These are phyloP conservation scores for Colossoma macropomum DNA, from an alignment of 2,113 vertebrate genomes.

Conservation along the genomic window DNA sequence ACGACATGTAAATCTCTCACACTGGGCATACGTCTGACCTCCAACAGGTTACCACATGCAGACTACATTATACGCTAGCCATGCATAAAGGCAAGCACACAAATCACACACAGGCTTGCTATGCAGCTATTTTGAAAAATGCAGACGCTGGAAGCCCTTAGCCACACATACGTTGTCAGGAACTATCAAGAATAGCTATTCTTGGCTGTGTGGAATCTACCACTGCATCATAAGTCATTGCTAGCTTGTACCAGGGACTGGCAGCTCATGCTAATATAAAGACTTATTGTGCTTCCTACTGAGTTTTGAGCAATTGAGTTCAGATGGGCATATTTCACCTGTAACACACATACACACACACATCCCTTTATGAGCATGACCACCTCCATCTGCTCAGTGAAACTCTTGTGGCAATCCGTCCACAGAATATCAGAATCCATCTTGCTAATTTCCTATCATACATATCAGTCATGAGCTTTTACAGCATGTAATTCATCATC, in stretches of 20 bases:
- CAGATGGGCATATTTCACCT: constrained; percentile 10
- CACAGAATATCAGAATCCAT: neutral
- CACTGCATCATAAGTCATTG: constrained; percentile 12
- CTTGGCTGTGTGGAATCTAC: constrained; percentile 13
- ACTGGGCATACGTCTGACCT: constrained; percentile 7
- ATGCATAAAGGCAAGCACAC: constrained; percentile 26
- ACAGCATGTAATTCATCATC: neutral
- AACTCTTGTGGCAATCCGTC: neutral
- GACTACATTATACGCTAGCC: constrained; percentile 16
- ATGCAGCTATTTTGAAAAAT: constrained; percentile 31
- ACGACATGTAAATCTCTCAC: neutral
- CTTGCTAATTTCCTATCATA: constrained; percentile 5
- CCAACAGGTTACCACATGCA: constrained; percentile 15
- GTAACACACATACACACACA: constrained; percentile 11
- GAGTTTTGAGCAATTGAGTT: constrained; percentile 5
- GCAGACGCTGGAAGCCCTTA: constrained; percentile 12
- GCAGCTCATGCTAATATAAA: constrained; percentile 8
- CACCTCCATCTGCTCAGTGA: constrained; percentile 20
- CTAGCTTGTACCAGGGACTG: constrained; percentile 2
- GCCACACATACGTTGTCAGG: constrained; percentile 38
- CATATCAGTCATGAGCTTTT: neutral
- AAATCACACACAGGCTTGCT: constrained; percentile 25
- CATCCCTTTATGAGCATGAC: neutral
- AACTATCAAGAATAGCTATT: constrained; percentile 33
- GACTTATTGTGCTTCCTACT: constrained; percentile 17